Evolutionary conservation across 2,888 invertebrate species (phyloP).

Genomic region (Torymus aiolomorphi): DNA sequence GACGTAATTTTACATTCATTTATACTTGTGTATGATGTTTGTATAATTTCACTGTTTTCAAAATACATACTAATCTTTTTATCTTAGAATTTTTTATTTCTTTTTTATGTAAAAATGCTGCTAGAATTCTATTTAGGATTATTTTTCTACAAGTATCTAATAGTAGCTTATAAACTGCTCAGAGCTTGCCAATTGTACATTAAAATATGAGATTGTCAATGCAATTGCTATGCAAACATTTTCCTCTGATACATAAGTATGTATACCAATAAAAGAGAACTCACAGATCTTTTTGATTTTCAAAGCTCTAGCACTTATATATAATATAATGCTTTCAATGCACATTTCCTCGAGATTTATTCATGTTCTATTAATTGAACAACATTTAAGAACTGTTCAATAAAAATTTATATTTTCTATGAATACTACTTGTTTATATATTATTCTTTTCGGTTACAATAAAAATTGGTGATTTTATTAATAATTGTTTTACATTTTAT

Average conservation of each 20-base stretch:
- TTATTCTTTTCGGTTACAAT: not conserved
- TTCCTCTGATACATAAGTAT: constrained; percentile 14
- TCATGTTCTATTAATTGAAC: constrained; percentile 20
- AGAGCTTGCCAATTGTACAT: constrained; percentile 49
- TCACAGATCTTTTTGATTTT: not conserved
- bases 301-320: constrained; percentile 3
- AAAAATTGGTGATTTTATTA: not conserved
- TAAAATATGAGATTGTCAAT: constrained; percentile 19
- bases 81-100: not conserved
- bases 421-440: constrained; percentile 21
- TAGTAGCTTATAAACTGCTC: constrained; percentile 27
- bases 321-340: constrained; percentile 6
- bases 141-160: constrained; percentile 48
- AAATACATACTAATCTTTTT: constrained; percentile 16
- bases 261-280: constrained; percentile 17
- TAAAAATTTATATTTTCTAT: constrained; percentile 43
- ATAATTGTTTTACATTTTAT: too few species aligned
- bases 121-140: constrained; percentile 44
- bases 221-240: constrained; percentile 18
- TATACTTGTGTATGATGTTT: not conserved
- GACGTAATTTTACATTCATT: too few species aligned
- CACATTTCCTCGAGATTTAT: constrained; percentile 2
- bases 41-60: constrained; percentile 8
- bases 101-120: not conserved
- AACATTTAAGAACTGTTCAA: constrained; percentile 11